Evolutionary conservation across 2,113 vertebrate species (phyloP).

Genomic region (Tichodroma muraria): DNA sequence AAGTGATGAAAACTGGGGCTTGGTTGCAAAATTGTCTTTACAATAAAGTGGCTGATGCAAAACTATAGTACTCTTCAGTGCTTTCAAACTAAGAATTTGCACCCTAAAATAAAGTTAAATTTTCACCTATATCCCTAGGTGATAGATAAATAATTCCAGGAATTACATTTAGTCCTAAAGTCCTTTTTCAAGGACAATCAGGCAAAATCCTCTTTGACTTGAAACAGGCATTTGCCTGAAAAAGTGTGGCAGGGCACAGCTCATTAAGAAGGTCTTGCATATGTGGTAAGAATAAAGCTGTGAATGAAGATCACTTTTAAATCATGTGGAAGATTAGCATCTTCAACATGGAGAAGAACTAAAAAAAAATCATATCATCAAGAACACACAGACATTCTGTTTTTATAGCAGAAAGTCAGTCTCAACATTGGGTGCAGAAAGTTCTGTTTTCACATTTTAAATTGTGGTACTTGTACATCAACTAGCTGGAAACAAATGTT

Average conservation of each 20-base stretch:
- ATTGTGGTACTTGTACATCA: constrained; percentile 12
- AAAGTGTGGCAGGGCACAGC: background rate
- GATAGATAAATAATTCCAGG: background rate
- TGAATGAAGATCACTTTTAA: background rate
- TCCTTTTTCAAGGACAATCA: background rate
- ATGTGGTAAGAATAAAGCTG: background rate
- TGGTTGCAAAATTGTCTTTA: background rate
- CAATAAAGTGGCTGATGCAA: background rate
- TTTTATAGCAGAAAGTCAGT: constrained; percentile 4
- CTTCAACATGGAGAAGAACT: background rate
- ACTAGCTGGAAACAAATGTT: constrained; percentile 40
- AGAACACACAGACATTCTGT: background rate
- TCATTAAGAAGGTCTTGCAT: background rate
- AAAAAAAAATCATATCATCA: background rate
- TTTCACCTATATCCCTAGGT: background rate
- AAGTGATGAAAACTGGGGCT: background rate
- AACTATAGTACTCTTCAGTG: background rate
- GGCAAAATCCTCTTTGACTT: background rate
- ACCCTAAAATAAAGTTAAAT: background rate
- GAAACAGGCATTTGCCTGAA: background rate
- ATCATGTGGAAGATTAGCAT: background rate
- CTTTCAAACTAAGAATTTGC: background rate
- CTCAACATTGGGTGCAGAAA: background rate
- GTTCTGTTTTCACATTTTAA: background rate
- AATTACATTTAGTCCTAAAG: background rate